A percentile compares a stretch with the other conserved stretches of the same genome.
These are phyloP conservation scores for Phymorhynchus buccinoides DNA, from an alignment of 1,140 invertebrate genomes.

Conservation along the genomic window DNA sequence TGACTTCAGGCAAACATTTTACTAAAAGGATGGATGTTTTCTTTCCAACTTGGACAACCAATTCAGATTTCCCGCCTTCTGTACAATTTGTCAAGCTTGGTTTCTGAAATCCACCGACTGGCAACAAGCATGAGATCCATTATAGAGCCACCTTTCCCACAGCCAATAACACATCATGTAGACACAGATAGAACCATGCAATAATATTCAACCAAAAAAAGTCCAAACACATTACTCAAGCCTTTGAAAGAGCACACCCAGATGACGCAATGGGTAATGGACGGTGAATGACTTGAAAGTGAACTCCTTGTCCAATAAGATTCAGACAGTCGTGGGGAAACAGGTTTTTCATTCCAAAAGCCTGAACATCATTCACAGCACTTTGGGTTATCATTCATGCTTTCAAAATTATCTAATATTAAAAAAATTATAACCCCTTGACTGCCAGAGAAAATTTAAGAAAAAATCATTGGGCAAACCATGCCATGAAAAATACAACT, in stretches of 20 bases:
- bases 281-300: neutral
- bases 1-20: too few species aligned
- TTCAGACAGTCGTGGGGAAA: neutral
- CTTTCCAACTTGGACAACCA: too few species aligned
- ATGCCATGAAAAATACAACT: too few species aligned
- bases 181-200: too few species aligned
- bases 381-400: too few species aligned
- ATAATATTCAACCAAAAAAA: neutral
- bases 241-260: neutral
- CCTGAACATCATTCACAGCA: neutral
- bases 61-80: neutral
- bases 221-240: neutral
- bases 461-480: too few species aligned
- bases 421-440: too few species aligned
- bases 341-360: neutral
- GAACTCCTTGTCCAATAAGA: too few species aligned
- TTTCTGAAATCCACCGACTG: neutral
- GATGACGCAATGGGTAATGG: neutral
- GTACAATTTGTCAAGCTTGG: neutral
- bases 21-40: too few species aligned
- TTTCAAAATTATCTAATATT: too few species aligned
- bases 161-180: neutral
- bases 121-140: neutral
- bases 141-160: neutral
- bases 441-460: too few species aligned